Conservation (phyloP, 2,113 vertebrate species). For the Axis porcinus region DNA sequence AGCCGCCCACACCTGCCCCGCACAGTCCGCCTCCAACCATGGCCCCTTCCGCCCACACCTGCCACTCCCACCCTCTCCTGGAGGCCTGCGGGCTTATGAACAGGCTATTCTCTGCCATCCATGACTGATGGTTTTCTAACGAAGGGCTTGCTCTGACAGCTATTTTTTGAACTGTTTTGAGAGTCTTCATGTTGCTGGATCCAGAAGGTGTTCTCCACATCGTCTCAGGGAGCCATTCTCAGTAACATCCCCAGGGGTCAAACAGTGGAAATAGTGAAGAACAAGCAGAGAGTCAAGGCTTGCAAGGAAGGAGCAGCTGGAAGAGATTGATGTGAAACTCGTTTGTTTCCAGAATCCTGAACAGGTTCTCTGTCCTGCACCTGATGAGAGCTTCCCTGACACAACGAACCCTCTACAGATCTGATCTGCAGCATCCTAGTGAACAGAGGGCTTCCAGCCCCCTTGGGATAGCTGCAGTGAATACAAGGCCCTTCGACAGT, state of each 20-base stretch:
- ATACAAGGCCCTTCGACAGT: not conserved
- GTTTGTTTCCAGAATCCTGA: not conserved
- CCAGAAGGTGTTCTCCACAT: not conserved
- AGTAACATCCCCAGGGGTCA: not conserved
- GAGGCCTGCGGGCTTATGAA: not conserved
- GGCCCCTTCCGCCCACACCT: no score
- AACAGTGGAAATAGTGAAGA: not conserved
- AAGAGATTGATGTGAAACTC: not conserved
- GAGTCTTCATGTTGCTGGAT: not conserved
- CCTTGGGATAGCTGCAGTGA: not conserved
- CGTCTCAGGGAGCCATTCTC: not conserved
- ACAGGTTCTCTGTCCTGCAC: not conserved
- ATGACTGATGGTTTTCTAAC: not conserved
- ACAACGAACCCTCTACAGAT: not conserved
- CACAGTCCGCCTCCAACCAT: not conserved
- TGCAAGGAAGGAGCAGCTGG: not conserved
- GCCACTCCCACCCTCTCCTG: accelerated
- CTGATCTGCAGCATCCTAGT: not conserved
- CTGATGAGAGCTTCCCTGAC: not conserved
- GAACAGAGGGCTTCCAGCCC: not conserved
- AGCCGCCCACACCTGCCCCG: no score
- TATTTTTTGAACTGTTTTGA: not conserved
- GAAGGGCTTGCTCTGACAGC: not conserved
- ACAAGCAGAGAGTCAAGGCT: not conserved
- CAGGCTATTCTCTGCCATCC: not conserved